These are phyloP conservation scores for Eupithecia inturbata DNA, from an alignment of 2,888 invertebrate genomes.

Conservation along the genomic window DNA sequence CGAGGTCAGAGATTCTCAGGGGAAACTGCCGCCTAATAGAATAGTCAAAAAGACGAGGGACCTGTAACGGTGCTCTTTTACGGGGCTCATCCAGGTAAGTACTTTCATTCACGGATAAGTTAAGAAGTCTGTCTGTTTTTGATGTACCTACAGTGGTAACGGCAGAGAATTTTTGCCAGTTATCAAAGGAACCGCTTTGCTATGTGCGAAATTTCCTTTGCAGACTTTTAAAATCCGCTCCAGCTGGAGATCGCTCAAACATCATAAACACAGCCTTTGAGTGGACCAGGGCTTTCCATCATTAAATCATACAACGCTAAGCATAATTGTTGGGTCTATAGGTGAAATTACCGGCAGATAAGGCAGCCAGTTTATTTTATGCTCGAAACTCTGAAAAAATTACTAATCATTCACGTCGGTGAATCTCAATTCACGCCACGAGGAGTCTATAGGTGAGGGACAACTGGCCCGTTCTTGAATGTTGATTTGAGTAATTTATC, in stretches of 20 bases:
- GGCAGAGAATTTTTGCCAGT: background rate
- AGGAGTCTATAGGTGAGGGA: background rate
- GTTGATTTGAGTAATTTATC: background rate
- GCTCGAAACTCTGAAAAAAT: background rate
- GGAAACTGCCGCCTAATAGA: background rate
- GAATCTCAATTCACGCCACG: too few species aligned
- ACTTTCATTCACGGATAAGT: background rate
- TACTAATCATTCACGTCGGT: too few species aligned
- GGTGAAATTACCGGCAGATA: background rate
- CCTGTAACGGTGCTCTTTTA: background rate
- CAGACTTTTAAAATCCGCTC: background rate
- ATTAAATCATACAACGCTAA: background rate
- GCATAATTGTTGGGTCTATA: background rate
- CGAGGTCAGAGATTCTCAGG: background rate
- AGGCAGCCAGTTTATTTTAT: background rate
- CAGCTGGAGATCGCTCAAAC: background rate
- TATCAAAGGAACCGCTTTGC: background rate
- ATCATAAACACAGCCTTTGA: background rate
- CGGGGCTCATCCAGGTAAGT: background rate
- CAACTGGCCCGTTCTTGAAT: background rate
- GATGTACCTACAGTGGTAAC: background rate
- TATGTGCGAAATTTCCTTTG: background rate
- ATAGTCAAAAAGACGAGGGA: background rate
- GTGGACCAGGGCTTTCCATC: background rate
- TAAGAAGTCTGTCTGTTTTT: background rate